Evolutionary conservation across 2,888 invertebrate genomes (phyloP), one percentile per base, ranked within the genome.

Genomic region (Nemoura dubitans): DNA sequence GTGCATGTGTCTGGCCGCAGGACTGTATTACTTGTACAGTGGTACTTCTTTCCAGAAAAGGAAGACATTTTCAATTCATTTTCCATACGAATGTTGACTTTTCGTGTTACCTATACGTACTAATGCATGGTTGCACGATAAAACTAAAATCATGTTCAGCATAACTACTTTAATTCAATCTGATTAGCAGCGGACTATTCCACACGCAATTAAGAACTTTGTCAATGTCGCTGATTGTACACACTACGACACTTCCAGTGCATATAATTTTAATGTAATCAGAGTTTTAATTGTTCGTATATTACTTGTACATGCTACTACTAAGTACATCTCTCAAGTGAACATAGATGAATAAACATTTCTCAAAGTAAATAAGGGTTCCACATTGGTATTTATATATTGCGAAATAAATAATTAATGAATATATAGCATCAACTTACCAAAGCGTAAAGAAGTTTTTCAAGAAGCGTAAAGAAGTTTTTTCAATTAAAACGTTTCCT

Each of bases 121-220:
- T 59, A 16, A 59, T 59, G 59, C 59, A 59, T 36, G 10, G 59
- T 7, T 59, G 21, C 21, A 21, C 14, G 59, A 59, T 59, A 59
- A 59, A 2, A 59, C 59, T 21, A 21, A 59, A 59, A 59, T 14
- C 14, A 59, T 59, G 59, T 59, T 59, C 59, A 21, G 59, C 21
- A 21, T 21, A 16, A 59, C 59, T 59, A 21, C 21, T 59, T 59
- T 59, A 59, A 76, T 43, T n/a, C 21, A 85, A 76, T 76, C 85
- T 43, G 85, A 85, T 30, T 26, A 25, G 21, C 25, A 6, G 5
- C 36, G 36, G 3, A 7, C 27, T 27, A 76, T 27, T 10, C 21
- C 6, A 78, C 78, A 78, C 78, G 78, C 78, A 78, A 83, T 78
- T 78, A 78, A 27, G n/a, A 78, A 78, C 25, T 78, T 78, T 14